Conservation (phyloP, 2,888 invertebrate species). For the Drosophila pseudotalamancana region DNA sequence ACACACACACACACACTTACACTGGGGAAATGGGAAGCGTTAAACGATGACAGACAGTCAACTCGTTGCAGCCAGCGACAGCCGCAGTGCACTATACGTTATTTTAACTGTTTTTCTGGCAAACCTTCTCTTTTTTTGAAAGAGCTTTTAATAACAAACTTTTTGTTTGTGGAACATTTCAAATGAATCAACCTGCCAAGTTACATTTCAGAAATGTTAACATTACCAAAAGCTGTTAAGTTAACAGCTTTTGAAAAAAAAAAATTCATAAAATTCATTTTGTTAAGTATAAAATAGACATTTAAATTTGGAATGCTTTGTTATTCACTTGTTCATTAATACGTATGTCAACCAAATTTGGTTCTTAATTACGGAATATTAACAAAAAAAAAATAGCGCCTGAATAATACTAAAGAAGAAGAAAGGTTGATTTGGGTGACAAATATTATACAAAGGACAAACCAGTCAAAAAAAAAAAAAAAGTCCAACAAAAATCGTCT, state of each 20-base stretch:
- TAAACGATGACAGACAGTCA: slow-evolving; percentile 49
- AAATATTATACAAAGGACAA: no score
- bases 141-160: neutral
- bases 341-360: no score
- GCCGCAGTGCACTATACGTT: slow-evolving; percentile 10
- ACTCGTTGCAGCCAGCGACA: slow-evolving; percentile 35
- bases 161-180: neutral
- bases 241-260: no score
- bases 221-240: no score
- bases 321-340: no score
- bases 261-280: no score
- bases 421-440: no score
- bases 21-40: slow-evolving; percentile 39
- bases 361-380: no score
- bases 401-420: no score
- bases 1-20: slow-evolving; percentile 21
- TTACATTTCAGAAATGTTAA: neutral
- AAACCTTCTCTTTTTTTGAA: slow-evolving; percentile 3
- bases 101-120: neutral
- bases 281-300: no score
- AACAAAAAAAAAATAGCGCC: no score
- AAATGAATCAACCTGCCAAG: neutral
- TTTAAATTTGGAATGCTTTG: no score
- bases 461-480: neutral
- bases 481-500: neutral